Conservation (phyloP, 2,113 vertebrate genomes). For the Nycticryphes semicollaris region DNA sequence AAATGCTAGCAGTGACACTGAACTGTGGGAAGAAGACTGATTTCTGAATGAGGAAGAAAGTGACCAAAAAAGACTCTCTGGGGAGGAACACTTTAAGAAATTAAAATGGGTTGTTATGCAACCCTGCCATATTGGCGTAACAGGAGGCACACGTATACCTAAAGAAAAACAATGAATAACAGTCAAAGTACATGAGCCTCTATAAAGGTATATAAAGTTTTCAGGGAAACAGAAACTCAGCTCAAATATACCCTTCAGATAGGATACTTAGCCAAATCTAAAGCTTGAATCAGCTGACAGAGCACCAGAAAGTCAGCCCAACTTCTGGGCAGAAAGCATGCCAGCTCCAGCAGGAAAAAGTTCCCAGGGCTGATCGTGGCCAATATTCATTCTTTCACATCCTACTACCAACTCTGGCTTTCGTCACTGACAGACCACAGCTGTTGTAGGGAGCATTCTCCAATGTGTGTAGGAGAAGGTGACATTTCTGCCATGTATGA, state of each 20-base stretch:
- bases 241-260: not conserved
- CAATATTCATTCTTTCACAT: conserved; percentile 36
- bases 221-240: not conserved
- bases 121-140: not conserved
- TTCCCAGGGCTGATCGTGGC: not conserved
- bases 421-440: not conserved
- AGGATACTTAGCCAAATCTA: not conserved
- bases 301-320: not conserved
- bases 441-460: not conserved
- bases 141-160: not conserved
- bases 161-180: not conserved
- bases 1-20: conserved; percentile 6
- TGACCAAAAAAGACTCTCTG: not conserved
- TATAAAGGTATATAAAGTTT: not conserved
- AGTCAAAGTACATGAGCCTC: not conserved
- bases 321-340: not conserved
- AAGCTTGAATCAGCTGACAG: not conserved
- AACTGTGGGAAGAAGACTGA: not conserved
- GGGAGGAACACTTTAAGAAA: not conserved
- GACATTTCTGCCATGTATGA: not conserved
- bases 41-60: conserved; percentile 5
- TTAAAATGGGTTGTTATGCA: not conserved
- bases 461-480: not conserved
- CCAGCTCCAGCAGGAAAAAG: not conserved
- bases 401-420: not conserved